A percentile compares a stretch with the other conserved stretches of the same genome.
These are phyloP conservation scores for Callyntrura sp. DNA, from an alignment of 2,888 invertebrate genomes.

Conservation along the genomic window DNA sequence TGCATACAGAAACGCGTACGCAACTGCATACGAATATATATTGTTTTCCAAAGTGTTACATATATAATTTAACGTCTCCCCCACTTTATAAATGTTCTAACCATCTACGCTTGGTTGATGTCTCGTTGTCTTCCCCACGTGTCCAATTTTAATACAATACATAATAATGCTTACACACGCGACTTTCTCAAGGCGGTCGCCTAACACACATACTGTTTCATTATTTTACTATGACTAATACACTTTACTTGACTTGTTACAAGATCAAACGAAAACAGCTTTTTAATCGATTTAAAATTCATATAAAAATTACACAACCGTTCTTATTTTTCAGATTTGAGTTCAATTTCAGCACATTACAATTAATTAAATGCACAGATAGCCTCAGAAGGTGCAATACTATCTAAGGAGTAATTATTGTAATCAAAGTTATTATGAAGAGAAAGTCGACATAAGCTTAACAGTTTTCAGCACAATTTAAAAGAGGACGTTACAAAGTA, in stretches of 20 bases:
- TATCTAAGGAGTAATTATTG: neutral
- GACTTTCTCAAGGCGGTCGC: slow-evolving; percentile 30
- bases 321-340: slow-evolving; percentile 12
- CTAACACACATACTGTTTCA: neutral
- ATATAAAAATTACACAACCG: slow-evolving; percentile 59
- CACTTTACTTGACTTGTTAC: slow-evolving; percentile 17
- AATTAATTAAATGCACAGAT: slow-evolving; percentile 29
- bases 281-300: slow-evolving; percentile 13
- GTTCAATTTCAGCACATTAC: slow-evolving; percentile 16
- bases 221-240: slow-evolving; percentile 11
- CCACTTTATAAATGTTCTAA: slow-evolving; percentile 23
- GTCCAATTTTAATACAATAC: neutral
- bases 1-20: neutral
- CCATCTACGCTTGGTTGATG: slow-evolving; percentile 25
- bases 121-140: neutral
- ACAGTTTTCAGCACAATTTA: slow-evolving; percentile 28
- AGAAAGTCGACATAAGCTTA: slow-evolving; percentile 13
- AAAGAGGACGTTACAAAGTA: neutral
- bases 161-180: slow-evolving; percentile 21
- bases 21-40: neutral
- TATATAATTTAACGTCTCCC: slow-evolving; percentile 7
- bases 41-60: neutral
- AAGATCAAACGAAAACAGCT: slow-evolving; percentile 8
- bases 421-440: neutral
- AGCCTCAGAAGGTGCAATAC: slow-evolving; percentile 24